These are phyloP conservation scores for Oligia strigilis DNA, from an alignment of 2,888 invertebrate genomes.

Conservation along the genomic window DNA sequence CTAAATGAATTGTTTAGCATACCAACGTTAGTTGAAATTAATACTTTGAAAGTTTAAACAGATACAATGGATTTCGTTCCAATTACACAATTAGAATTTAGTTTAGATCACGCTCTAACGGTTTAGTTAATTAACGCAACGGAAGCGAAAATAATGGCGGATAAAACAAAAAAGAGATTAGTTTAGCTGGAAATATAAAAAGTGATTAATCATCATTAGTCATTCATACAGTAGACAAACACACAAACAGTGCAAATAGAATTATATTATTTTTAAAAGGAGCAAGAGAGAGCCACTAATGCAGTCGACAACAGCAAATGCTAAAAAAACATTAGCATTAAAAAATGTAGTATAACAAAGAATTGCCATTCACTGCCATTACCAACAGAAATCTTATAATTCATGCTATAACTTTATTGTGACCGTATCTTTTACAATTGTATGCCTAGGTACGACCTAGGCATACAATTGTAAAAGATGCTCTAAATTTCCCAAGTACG, in stretches of 20 bases:
- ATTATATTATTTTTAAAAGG: slow-evolving; percentile 4
- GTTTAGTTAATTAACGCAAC: slow-evolving; percentile 58
- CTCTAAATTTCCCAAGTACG: slow-evolving; percentile 49
- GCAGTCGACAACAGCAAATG: neutral
- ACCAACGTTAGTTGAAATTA: slow-evolving; percentile 59
- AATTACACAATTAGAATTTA: slow-evolving; percentile 50
- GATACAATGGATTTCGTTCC: slow-evolving; percentile 41
- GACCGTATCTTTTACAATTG: slow-evolving; percentile 29
- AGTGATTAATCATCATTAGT: slow-evolving; percentile 48
- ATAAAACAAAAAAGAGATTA: slow-evolving; percentile 44
- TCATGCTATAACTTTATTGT: slow-evolving; percentile 17
- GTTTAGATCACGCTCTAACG: slow-evolving; percentile 55
- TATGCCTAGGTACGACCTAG: slow-evolving; percentile 44
- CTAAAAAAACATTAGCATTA: neutral
- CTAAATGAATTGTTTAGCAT: slow-evolving; percentile 67
- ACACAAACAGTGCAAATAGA: slow-evolving; percentile 12
- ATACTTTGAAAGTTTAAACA: slow-evolving; percentile 58
- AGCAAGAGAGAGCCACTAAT: neutral
- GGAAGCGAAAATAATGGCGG: slow-evolving; percentile 56
- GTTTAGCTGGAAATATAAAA: slow-evolving; percentile 42
- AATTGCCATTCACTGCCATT: neutral
- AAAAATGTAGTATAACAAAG: neutral
- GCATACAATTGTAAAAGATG: too few relatives aligned
- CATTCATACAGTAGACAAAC: slow-evolving; percentile 21
- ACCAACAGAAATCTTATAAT: slow-evolving; percentile 9